Conservation (phyloP, 2,888 invertebrate genomes). For the Cerastis rubricosa region DNA sequence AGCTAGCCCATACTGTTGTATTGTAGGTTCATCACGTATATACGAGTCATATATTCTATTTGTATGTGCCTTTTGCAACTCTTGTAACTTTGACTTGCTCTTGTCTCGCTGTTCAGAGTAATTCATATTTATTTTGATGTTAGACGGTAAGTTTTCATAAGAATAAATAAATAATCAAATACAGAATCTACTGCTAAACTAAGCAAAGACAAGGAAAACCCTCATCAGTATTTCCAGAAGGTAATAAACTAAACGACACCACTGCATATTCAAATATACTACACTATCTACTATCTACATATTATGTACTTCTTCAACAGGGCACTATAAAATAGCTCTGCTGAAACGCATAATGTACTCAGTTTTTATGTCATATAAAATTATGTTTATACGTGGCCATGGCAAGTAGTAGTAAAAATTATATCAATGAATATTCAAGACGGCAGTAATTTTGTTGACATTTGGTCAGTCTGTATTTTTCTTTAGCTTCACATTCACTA, state of each 20-base stretch:
- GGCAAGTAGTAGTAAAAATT: conserved; percentile 37
- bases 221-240: not conserved
- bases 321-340: conserved; percentile 10
- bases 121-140: not conserved
- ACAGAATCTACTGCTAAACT: not conserved
- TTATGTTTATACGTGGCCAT: conserved; percentile 30
- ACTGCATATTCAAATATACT: conserved; percentile 10
- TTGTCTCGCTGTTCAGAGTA: no score
- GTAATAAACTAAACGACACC: conserved; percentile 5
- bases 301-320: not conserved
- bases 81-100: no score
- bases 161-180: no score
- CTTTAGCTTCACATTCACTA: not conserved
- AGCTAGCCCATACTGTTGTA: no score
- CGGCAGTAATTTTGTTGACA: conserved; percentile 44
- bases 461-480: not conserved
- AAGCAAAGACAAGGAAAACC: not conserved
- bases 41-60: no score
- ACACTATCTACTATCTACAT: no score
- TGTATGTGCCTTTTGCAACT: no score
- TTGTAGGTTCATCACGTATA: no score
- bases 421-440: conserved; percentile 68
- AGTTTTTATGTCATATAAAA: conserved; percentile 51
- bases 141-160: not conserved
- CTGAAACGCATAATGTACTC: conserved; percentile 8